phyloP scores from a whole-genome alignment of 2,113 vertebrate species.

The Sinocyclocheilus anophthalmus region DNA sequence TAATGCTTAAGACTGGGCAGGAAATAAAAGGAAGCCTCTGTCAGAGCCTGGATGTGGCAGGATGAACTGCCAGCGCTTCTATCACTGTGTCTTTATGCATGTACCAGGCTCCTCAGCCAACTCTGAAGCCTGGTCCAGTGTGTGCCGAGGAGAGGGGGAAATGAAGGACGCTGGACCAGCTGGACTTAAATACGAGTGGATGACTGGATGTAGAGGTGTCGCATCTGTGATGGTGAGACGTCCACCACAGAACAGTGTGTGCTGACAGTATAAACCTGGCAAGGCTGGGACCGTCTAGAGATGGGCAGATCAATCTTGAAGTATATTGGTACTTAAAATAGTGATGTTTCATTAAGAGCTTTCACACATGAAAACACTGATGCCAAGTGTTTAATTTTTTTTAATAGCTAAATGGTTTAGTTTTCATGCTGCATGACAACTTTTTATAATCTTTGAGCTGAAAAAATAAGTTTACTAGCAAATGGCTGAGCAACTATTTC shows the following conservation, averaged over 20 bases:
- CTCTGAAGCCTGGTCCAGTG: constrained; percentile 32
- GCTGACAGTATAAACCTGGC: not conserved
- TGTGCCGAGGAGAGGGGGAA: not conserved
- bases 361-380: constrained; percentile 5
- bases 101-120: constrained; percentile 24
- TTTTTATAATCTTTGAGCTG: not conserved
- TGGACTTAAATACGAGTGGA: constrained; percentile 20
- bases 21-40: constrained; percentile 42
- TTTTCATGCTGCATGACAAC: not conserved
- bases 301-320: not conserved
- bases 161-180: constrained; percentile 15
- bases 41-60: constrained; percentile 41
- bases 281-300: not conserved
- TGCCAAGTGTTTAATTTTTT: not conserved
- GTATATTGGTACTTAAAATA: not conserved
- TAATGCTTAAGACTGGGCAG: constrained; percentile 41
- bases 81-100: constrained; percentile 41
- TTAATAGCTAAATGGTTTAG: not conserved
- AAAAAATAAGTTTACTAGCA: not conserved
- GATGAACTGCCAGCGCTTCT: constrained; percentile 31
- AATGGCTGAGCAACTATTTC: too few relatives aligned
- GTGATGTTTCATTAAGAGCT: not conserved
- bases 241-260: constrained; percentile 6
- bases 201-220: constrained; percentile 4
- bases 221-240: constrained; percentile 6